These are phyloP conservation scores for Calvadosia cruxmelitensis DNA, from an alignment of 30 jellyfish, hydroid and myxozoan species.

Conservation along the genomic window DNA sequence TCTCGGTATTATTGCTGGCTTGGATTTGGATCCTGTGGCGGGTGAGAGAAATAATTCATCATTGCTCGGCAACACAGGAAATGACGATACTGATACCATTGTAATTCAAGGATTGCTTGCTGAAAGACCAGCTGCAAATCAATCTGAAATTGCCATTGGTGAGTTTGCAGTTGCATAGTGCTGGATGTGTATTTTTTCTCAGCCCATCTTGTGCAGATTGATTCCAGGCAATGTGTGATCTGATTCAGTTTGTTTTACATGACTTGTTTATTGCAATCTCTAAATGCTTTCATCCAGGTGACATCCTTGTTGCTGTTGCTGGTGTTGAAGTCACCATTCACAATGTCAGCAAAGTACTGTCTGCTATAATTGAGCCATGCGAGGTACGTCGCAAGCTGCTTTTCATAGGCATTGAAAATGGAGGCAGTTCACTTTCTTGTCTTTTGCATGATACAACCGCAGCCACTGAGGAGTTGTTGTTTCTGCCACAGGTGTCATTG, in stretches of 20 bases:
- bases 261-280: no score
- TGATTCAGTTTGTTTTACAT: no score
- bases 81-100: constrained; percentile 41
- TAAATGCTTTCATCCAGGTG: no score
- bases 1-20: constrained; percentile 81
- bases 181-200: background rate
- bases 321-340: constrained; percentile 65
- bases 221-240: no score
- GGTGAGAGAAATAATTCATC: constrained; percentile 10
- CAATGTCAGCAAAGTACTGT: constrained; percentile 37
- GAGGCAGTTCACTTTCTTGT: no score
- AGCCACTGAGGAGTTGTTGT: background rate
- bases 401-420: no score
- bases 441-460: no score
- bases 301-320: constrained; percentile 61
- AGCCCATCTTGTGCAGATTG: background rate
- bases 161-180: constrained; percentile 1
- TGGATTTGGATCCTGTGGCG: constrained; percentile 69
- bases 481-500: constrained; percentile 31
- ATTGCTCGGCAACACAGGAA: constrained; percentile 9
- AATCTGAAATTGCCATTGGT: constrained; percentile 53
- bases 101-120: constrained; percentile 59
- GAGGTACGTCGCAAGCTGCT: constrained; percentile 30
- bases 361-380: constrained; percentile 47
- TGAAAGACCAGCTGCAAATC: constrained; percentile 31